A percentile compares a stretch with the other conserved stretches of the same genome.
phyloP scores from a whole-genome alignment of 2,888 invertebrate genomes.

The Drosophila limbata region DNA sequence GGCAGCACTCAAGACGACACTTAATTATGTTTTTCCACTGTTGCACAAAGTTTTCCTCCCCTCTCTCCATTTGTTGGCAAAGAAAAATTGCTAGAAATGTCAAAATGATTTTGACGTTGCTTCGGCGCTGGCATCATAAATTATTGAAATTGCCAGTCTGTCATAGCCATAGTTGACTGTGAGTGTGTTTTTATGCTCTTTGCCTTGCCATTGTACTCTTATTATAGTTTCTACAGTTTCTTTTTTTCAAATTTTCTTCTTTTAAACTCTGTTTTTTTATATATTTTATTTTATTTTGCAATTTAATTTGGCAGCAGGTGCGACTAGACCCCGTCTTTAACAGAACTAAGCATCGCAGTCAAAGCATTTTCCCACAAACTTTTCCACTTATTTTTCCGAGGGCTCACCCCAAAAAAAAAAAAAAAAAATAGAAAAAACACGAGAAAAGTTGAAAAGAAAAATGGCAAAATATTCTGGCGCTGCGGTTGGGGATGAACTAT shows the following conservation, averaged over 20 bases:
- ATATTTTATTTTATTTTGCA: conserved; percentile 43
- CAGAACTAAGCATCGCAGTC: conserved; percentile 49
- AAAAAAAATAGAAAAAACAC: not conserved
- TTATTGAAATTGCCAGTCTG: conserved; percentile 77
- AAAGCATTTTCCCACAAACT: conserved; percentile 55
- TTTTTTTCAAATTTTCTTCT: conserved; percentile 5
- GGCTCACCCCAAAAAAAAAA: conserved; percentile 2
- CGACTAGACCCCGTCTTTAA: conserved; percentile 62
- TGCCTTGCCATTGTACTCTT: conserved; percentile 30
- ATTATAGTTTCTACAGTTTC: conserved; percentile 14
- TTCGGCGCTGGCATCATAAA: conserved; percentile 62
- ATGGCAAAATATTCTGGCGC: conserved; percentile 17
- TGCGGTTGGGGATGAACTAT: conserved; percentile 51
- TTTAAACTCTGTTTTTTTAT: not conserved
- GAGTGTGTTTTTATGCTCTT: conserved; percentile 1
- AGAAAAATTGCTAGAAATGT: conserved; percentile 73
- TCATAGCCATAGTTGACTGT: conserved; percentile 63
- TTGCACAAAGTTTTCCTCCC: conserved; percentile 39
- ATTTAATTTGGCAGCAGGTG: conserved; percentile 77
- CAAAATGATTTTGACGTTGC: conserved; percentile 68
- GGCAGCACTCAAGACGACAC: conserved; percentile 70
- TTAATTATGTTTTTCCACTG: conserved; percentile 69
- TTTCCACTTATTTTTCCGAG: conserved; percentile 69
- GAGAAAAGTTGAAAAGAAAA: conserved; percentile 1
- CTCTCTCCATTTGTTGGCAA: not conserved